Percentiles rank a stretch among this genome's conserved stretches.
Evolutionary conservation across 2,113 vertebrate species (phyloP).

Genomic region (Perca schrenkii): DNA sequence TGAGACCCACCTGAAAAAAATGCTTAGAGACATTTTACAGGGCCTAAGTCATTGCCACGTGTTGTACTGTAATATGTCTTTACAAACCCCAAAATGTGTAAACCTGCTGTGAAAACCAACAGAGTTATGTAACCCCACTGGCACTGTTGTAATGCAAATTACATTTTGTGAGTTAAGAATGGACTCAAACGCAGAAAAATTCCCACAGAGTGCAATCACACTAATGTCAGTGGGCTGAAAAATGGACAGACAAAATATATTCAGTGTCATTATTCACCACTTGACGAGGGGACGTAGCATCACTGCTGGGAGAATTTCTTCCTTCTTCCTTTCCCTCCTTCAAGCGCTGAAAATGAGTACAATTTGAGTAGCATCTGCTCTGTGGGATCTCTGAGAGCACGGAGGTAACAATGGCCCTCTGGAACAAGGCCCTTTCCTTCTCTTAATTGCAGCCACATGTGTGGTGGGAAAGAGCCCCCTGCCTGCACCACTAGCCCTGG

Average conservation of each 20-base stretch:
- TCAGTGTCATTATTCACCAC: slow-evolving; percentile 62
- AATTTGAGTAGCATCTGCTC: slow-evolving; percentile 80
- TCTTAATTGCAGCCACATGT: slow-evolving; percentile 81
- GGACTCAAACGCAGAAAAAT: slow-evolving; percentile 27
- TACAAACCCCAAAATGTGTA: neutral
- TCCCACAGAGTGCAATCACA: slow-evolving; percentile 31
- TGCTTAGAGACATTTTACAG: neutral
- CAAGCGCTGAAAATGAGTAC: slow-evolving; percentile 65
- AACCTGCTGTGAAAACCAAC: slow-evolving; percentile 18
- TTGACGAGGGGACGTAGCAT: slow-evolving; percentile 53
- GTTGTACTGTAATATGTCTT: slow-evolving; percentile 20
- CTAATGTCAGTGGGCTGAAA: slow-evolving; percentile 45
- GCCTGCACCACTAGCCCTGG: slow-evolving; percentile 72
- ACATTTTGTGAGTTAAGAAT: slow-evolving; percentile 29
- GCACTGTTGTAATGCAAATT: slow-evolving; percentile 46
- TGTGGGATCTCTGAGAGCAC: slow-evolving; percentile 71
- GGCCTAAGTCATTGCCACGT: slow-evolving; percentile 3
- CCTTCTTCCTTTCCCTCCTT: slow-evolving; percentile 55
- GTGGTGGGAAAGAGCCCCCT: slow-evolving; percentile 76
- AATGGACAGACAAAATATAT: slow-evolving; percentile 61
- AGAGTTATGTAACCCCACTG: slow-evolving; percentile 24
- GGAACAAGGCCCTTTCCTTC: slow-evolving; percentile 75
- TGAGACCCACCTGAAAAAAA: slow-evolving; percentile 19
- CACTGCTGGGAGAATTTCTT: slow-evolving; percentile 56
- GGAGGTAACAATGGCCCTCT: slow-evolving; percentile 71